Evolutionary conservation across 2,888 invertebrate species (phyloP).

Genomic region (Tineola bisselliella): DNA sequence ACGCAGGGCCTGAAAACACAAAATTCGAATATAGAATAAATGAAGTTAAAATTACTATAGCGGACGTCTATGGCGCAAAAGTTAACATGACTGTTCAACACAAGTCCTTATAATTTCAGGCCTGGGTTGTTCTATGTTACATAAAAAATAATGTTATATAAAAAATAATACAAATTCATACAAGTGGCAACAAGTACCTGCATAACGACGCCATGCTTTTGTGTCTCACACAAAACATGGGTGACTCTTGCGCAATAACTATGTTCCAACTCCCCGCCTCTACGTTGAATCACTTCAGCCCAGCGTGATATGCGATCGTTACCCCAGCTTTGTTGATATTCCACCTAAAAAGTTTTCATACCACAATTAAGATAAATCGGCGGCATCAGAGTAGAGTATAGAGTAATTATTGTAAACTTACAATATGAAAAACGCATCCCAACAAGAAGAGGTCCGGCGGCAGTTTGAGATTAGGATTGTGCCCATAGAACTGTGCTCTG

Average conservation of each 20-base stretch:
- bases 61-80: too few relatives aligned
- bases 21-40: neutral
- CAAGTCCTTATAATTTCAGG: too few relatives aligned
- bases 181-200: too few relatives aligned
- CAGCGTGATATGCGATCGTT: slow-evolving; percentile 70
- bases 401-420: too few relatives aligned
- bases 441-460: slow-evolving; percentile 90
- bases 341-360: slow-evolving; percentile 62
- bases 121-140: too few relatives aligned
- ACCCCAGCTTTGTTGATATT: slow-evolving; percentile 78
- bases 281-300: slow-evolving; percentile 78
- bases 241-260: slow-evolving; percentile 88
- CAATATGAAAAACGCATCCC: slow-evolving; percentile 92
- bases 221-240: slow-evolving; percentile 91
- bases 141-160: too few relatives aligned
- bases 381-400: too few relatives aligned
- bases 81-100: too few relatives aligned
- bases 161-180: too few relatives aligned
- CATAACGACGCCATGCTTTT: slow-evolving; percentile 90
- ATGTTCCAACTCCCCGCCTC: slow-evolving; percentile 89
- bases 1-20: slow-evolving; percentile 60
- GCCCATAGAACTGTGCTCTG: slow-evolving; percentile 87
- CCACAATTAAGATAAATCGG: too few relatives aligned
- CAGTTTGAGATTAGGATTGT: slow-evolving; percentile 89
- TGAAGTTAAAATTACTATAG: neutral